Evolutionary conservation across 2,888 invertebrate genomes (phyloP), one percentile per base, ranked within the genome.

Genomic region (Sphaerophoria taeniata): DNA sequence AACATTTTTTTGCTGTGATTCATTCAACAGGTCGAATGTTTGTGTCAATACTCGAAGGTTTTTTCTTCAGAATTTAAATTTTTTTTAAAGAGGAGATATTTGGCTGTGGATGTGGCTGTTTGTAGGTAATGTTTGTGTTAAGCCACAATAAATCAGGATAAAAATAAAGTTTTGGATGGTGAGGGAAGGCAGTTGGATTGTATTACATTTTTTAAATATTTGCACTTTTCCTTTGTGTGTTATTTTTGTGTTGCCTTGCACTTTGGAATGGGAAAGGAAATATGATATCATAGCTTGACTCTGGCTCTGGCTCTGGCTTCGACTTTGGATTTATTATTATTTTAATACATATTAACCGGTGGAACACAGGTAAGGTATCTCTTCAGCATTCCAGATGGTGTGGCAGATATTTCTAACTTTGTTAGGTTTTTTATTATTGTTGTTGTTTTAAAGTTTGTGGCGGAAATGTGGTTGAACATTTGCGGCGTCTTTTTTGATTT

Each of bases 21-120:
- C 85, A 85, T 85, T 85, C 85, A 85, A 85, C 85, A 85, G 76
- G 85, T 85, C 80, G 72, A 70, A 70, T 61, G 79, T 71, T 75
- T 79, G 75, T 61, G 51, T 72, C 71, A 77, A 45, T 6, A 7
- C 60, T 24, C n/a, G 12, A 9, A 36, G 5, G 4, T 36, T 43
- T 49, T 69, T 36, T 58, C 33, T 6, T 34, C 33, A 4, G 51
- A 9, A 33, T 72, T 60, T 77, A 58, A 55, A 39, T 39, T 39
- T 51, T 9, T 12, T n/a, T 55, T 43, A 45, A 56, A 45, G 12
- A 55, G 45, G 31, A 36, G 34, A 65, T 31, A 53, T 58, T 72
- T 34, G 31, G 67, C 14, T 60, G 58, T 51, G 65, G 24, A 31
- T 9, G 24, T 56, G 45, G 70, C 0, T 47, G 31, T n/a, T 14